Percentiles rank a stretch among this genome's conserved stretches.
phyloP scores from a whole-genome alignment of 2,888 invertebrate species.

The Drosophila picticornis region DNA sequence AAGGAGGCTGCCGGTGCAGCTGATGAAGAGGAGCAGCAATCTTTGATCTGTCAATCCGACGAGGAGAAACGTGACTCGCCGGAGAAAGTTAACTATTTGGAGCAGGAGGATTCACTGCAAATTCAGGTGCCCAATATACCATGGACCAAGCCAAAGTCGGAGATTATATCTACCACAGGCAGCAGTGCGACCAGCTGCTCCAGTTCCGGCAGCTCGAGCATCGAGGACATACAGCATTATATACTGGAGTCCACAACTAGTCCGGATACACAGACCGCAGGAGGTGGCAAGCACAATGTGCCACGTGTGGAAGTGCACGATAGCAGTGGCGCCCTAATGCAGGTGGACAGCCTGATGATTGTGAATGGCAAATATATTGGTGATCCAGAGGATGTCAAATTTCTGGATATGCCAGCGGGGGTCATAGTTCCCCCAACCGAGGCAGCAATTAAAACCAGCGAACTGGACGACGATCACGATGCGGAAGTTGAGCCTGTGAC shows the following conservation, averaged over 20 bases:
- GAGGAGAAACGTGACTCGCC: slow-evolving; percentile 83
- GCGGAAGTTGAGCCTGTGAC: slow-evolving; percentile 78
- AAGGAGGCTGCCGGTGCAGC: slow-evolving; percentile 39
- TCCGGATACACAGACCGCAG: slow-evolving; percentile 84
- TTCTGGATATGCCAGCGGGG: slow-evolving; percentile 84
- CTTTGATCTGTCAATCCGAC: slow-evolving; percentile 72
- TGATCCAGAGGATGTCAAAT: slow-evolving; percentile 85
- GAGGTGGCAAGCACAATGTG: slow-evolving; percentile 84
- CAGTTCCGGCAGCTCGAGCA: slow-evolving; percentile 86
- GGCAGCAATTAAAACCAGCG: slow-evolving; percentile 65
- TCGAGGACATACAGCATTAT: slow-evolving; percentile 85
- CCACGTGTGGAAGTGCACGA: slow-evolving; percentile 91
- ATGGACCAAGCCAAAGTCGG: slow-evolving; percentile 86
- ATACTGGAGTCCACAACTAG: slow-evolving; percentile 85
- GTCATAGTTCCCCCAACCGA: slow-evolving; percentile 73
- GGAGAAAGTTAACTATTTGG: slow-evolving; percentile 71
- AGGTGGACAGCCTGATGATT: slow-evolving; percentile 87
- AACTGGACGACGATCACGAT: slow-evolving; percentile 69
- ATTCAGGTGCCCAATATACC: slow-evolving; percentile 88
- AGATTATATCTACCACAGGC: slow-evolving; percentile 83
- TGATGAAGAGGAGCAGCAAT: slow-evolving; percentile 66
- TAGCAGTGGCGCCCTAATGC: slow-evolving; percentile 89
- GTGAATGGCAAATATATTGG: slow-evolving; percentile 85
- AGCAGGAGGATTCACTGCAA: slow-evolving; percentile 84
- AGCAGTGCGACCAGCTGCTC: slow-evolving; percentile 78